Percentiles rank a stretch among this genome's conserved stretches.
Conservation (phyloP, 1,140 invertebrate species). For the Andrena cerasifolii region DNA sequence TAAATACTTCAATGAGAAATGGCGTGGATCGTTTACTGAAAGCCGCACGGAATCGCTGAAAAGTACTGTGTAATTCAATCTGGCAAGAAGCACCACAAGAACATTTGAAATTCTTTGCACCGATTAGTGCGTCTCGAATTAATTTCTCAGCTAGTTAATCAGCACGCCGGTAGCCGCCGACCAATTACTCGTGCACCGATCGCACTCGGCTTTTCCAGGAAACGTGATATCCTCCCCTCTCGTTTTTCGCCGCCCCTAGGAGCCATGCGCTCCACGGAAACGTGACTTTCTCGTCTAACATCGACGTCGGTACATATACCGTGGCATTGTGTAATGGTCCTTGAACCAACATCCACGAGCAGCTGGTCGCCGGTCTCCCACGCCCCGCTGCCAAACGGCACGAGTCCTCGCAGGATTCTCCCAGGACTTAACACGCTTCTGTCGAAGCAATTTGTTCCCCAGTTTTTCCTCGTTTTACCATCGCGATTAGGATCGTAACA, state of each 20-base stretch:
- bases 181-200: conserved; percentile 5
- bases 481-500: not conserved
- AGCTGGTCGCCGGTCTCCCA: conserved; percentile 67
- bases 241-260: conserved; percentile 45
- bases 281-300: conserved; percentile 66
- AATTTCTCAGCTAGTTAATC: conserved; percentile 22
- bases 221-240: conserved; percentile 23
- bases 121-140: conserved; percentile 11
- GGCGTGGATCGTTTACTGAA: not conserved
- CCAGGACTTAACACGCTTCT: conserved; percentile 52
- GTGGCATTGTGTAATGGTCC: conserved; percentile 66
- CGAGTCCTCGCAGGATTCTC: conserved; percentile 63
- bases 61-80: not conserved
- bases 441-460: conserved; percentile 20
- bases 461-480: not conserved
- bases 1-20: no score
- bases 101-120: not conserved
- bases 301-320: conserved; percentile 34
- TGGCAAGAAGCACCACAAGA: not conserved
- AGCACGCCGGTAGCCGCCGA: conserved; percentile 20
- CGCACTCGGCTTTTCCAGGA: conserved; percentile 23
- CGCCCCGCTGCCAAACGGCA: conserved; percentile 61
- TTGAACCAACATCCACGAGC: conserved; percentile 65
- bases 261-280: conserved; percentile 62
- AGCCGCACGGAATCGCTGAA: not conserved